phyloP scores from a whole-genome alignment of 2,888 invertebrate species.

The Callyntrura guangdongensis region DNA sequence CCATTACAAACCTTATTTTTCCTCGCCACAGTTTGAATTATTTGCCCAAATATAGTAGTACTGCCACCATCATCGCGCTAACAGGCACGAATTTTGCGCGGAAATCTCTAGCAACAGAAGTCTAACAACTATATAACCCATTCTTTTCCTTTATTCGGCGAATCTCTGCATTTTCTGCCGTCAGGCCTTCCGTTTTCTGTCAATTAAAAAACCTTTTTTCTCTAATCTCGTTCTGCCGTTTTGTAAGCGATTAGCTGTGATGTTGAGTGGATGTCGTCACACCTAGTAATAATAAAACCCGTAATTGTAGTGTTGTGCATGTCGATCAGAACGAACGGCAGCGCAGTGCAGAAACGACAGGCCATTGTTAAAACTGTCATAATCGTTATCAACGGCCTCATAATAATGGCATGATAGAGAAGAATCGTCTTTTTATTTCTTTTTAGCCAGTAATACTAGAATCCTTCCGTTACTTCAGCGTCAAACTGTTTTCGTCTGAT shows the following conservation, averaged over 20 bases:
- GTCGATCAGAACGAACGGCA: constrained; percentile 25
- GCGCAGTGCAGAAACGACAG: neutral
- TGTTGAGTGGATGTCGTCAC: neutral
- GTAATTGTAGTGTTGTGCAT: constrained; percentile 19
- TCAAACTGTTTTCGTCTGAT: neutral
- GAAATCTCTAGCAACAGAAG: neutral
- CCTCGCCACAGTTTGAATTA: neutral
- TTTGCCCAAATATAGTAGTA: too few relatives aligned
- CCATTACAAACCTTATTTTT: constrained; percentile 25
- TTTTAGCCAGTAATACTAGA: neutral
- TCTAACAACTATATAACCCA: neutral
- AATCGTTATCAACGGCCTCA: constrained; percentile 8
- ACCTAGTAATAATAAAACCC: neutral
- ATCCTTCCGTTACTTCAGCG: neutral
- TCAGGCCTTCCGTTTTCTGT: constrained; percentile 25
- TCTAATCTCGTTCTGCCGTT: constrained; percentile 5
- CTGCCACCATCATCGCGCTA: too few relatives aligned
- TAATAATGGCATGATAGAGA: constrained; percentile 3
- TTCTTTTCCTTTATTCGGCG: neutral
- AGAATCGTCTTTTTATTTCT: neutral
- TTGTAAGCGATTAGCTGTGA: neutral
- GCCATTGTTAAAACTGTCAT: constrained; percentile 51
- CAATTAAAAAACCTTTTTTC: constrained; percentile 10
- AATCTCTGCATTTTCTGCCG: neutral
- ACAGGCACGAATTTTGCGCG: neutral